phyloP scores from a whole-genome alignment of 2,113 vertebrate species.

The Bombycilla garrulus region DNA sequence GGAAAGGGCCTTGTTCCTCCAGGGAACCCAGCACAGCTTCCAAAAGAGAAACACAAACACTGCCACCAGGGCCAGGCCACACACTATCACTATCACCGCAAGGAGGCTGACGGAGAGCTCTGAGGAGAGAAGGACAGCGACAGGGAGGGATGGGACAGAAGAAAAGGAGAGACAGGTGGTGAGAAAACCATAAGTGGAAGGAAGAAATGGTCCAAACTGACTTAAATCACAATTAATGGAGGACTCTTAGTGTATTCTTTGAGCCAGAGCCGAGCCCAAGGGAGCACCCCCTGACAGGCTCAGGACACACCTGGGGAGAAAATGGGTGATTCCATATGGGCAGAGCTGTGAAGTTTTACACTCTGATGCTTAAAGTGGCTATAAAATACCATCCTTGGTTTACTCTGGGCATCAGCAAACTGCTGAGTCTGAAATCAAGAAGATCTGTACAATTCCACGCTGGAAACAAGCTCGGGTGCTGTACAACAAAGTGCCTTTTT shows the following conservation, averaged over 20 bases:
- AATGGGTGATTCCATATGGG: neutral
- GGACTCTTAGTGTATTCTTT: neutral
- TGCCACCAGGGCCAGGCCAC: constrained; percentile 89
- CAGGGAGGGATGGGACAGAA: constrained; percentile 9
- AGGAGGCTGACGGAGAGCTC: constrained; percentile 91
- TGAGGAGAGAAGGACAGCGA: constrained; percentile 68
- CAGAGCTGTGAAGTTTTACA: neutral
- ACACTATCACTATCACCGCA: constrained; percentile 85
- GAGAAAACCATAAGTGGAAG: constrained; percentile 49
- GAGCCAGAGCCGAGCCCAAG: neutral
- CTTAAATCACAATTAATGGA: neutral
- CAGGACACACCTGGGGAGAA: neutral
- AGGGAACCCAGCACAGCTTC: constrained; percentile 89
- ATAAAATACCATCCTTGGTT: neutral
- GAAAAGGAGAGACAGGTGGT: constrained; percentile 60
- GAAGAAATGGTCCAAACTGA: neutral
- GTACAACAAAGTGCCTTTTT: neutral
- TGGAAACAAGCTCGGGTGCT: neutral
- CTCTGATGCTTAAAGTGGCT: neutral
- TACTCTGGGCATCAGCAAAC: neutral
- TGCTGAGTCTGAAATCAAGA: neutral
- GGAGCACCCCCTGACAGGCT: neutral
- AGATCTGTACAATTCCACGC: neutral
- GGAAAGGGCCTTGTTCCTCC: constrained; percentile 82
- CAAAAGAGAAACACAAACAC: constrained; percentile 89